Evolutionary conservation across 2,113 vertebrate genomes (phyloP).

Genomic region (Hippocampus mohnikei): DNA sequence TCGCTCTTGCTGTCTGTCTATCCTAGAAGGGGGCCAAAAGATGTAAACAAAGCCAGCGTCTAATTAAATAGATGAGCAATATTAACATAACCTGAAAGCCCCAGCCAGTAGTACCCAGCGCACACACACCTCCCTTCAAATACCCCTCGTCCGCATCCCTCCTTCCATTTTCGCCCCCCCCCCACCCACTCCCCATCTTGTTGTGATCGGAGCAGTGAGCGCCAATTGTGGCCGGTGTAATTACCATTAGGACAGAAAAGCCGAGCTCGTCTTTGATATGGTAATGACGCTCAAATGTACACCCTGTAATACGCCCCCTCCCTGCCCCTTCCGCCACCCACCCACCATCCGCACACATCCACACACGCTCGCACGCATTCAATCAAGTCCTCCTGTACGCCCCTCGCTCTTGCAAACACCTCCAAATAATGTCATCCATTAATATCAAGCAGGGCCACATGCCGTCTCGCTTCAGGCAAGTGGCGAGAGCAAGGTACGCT

Average conservation of each 20-base stretch:
- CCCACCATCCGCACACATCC: slow-evolving; percentile 55
- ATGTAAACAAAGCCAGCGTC: slow-evolving; percentile 77
- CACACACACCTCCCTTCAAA: slow-evolving; percentile 50
- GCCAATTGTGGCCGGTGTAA: slow-evolving; percentile 91
- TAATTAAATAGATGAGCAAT: slow-evolving; percentile 82
- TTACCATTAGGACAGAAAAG: slow-evolving; percentile 90
- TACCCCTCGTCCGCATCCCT: slow-evolving; percentile 57
- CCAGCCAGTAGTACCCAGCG: slow-evolving; percentile 76
- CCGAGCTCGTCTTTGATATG: slow-evolving; percentile 95
- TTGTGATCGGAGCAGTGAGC: slow-evolving; percentile 90
- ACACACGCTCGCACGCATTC: slow-evolving; percentile 31
- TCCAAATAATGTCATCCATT: slow-evolving; percentile 78
- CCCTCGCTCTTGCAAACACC: slow-evolving; percentile 26
- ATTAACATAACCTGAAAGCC: slow-evolving; percentile 84
- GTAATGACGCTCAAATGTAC: slow-evolving; percentile 86
- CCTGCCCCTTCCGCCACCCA: slow-evolving; percentile 14
- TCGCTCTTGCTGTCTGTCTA: slow-evolving; percentile 19
- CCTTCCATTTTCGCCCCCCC: slow-evolving; percentile 47
- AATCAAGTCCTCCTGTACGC: slow-evolving; percentile 35
- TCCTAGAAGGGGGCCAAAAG: slow-evolving; percentile 66
- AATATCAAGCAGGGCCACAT: slow-evolving; percentile 82
- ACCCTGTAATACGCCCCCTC: slow-evolving; percentile 59
- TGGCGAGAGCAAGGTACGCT: not conserved
- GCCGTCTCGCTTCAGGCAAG: slow-evolving; percentile 47
- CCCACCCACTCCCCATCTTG: slow-evolving; percentile 61